Percentiles rank a stretch among this genome's conserved stretches.
phyloP scores from a whole-genome alignment of 2,888 invertebrate species.

The Eurytoma californica region DNA sequence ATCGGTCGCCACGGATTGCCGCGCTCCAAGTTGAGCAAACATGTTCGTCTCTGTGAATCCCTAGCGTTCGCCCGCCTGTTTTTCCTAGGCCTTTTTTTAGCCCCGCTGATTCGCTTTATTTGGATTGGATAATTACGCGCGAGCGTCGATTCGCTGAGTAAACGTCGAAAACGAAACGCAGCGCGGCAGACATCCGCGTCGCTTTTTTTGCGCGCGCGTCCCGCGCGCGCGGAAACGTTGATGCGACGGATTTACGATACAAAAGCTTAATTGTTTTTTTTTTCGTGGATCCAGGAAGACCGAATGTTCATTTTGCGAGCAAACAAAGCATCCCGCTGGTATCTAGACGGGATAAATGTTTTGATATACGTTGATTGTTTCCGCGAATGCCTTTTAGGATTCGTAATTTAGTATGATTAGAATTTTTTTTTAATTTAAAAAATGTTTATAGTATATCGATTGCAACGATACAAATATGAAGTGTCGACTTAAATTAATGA shows the following conservation, averaged over 20 bases:
- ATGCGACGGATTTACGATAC: conserved; percentile 37
- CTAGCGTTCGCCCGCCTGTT: not conserved
- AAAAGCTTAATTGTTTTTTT: conserved; percentile 35
- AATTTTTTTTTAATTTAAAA: too few relatives aligned
- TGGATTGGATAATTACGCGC: conserved; percentile 37
- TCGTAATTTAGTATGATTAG: too few relatives aligned
- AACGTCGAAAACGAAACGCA: conserved; percentile 16
- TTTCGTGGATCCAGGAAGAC: conserved; percentile 16
- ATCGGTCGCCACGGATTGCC: conserved; percentile 5
- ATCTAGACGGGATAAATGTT: too few relatives aligned
- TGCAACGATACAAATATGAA: too few relatives aligned
- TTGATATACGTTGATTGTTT: not conserved
- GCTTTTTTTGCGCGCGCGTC: not conserved
- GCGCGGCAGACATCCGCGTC: not conserved
- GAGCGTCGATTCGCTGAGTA: conserved; percentile 30
- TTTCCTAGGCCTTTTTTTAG: not conserved
- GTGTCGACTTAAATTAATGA: too few relatives aligned
- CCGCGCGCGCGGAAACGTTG: conserved; percentile 17
- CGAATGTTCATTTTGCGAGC: conserved; percentile 31
- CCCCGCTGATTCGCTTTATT: conserved; percentile 30
- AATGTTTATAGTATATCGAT: too few relatives aligned
- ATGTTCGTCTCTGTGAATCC: not conserved
- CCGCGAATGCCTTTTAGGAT: too few relatives aligned
- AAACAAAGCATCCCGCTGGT: conserved; percentile 26
- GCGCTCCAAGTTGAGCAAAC: conserved; percentile 32